phyloP scores from a whole-genome alignment of 2,888 invertebrate genomes.

The Sphaerophoria rueppellii region DNA sequence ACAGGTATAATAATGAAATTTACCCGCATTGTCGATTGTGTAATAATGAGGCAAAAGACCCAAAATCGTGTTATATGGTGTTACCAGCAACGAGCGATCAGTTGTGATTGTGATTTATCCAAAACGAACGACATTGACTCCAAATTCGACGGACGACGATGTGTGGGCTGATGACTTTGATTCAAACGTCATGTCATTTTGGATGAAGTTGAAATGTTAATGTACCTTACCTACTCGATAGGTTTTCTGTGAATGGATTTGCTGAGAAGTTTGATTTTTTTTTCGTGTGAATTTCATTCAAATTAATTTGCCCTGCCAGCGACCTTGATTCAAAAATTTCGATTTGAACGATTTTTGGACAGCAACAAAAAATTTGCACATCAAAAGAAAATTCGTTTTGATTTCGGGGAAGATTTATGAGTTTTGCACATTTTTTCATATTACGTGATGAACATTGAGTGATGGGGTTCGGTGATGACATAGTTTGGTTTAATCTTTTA shows the following conservation, averaged over 20 bases:
- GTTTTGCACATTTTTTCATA: background rate
- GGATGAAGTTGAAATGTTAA: conserved; percentile 53
- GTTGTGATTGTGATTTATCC: conserved; percentile 55
- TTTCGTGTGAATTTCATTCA: background rate
- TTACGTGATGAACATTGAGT: conserved; percentile 28
- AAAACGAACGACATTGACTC: conserved; percentile 63
- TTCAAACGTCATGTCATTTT: conserved; percentile 56
- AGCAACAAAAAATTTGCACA: conserved; percentile 19
- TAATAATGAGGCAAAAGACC: conserved; percentile 62
- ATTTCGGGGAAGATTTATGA: conserved; percentile 10
- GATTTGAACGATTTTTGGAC: conserved; percentile 22
- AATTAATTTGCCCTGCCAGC: conserved; percentile 28
- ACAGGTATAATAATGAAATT: conserved; percentile 46
- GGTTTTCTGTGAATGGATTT: background rate
- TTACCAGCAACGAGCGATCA: conserved; percentile 19
- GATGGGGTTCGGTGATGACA: conserved; percentile 20
- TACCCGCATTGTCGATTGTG: conserved; percentile 52
- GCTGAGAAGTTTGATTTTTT: conserved; percentile 1
- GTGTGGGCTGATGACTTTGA: conserved; percentile 63
- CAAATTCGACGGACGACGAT: conserved; percentile 54
- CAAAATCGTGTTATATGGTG: conserved; percentile 28
- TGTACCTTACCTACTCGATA: conserved; percentile 9
- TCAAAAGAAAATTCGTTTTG: conserved; percentile 2
- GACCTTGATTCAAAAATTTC: conserved; percentile 46
- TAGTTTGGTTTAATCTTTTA: background rate